These are phyloP conservation scores for Crypturellus undulatus DNA, from an alignment of 2,113 vertebrate genomes.

Conservation along the genomic window DNA sequence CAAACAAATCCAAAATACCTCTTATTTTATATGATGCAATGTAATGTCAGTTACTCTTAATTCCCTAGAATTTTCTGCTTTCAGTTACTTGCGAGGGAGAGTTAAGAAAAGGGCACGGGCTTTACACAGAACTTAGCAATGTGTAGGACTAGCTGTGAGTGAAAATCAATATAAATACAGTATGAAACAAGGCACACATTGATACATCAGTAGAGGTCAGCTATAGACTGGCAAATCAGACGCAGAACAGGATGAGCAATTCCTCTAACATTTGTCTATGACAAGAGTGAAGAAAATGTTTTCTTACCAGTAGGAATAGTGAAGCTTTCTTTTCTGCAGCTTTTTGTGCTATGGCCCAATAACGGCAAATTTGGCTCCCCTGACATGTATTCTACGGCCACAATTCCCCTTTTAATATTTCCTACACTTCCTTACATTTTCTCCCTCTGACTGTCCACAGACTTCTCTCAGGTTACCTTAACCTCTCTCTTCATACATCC, in stretches of 20 bases:
- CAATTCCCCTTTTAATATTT: neutral
- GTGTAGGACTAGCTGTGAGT: neutral
- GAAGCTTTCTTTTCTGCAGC: neutral
- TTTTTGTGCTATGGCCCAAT: neutral
- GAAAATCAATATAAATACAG: slow-evolving; percentile 41
- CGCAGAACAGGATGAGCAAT: neutral
- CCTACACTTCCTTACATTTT: neutral
- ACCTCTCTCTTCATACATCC: neutral
- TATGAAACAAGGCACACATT: neutral
- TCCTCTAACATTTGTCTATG: neutral
- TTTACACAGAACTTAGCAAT: neutral
- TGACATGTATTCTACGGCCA: neutral
- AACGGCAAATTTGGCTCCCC: neutral
- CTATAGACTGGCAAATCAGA: neutral
- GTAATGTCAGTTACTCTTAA: neutral
- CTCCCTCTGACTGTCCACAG: neutral
- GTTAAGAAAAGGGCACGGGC: neutral
- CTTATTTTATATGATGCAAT: neutral
- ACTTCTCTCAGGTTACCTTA: neutral
- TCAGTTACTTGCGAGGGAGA: neutral
- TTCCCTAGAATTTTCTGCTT: neutral
- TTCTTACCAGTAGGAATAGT: neutral
- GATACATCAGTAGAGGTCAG: neutral
- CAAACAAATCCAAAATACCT: neutral
- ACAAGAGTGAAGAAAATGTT: neutral